phyloP scores from a whole-genome alignment of 1,140 invertebrate genomes.

The Amphibalanus amphitrite region DNA sequence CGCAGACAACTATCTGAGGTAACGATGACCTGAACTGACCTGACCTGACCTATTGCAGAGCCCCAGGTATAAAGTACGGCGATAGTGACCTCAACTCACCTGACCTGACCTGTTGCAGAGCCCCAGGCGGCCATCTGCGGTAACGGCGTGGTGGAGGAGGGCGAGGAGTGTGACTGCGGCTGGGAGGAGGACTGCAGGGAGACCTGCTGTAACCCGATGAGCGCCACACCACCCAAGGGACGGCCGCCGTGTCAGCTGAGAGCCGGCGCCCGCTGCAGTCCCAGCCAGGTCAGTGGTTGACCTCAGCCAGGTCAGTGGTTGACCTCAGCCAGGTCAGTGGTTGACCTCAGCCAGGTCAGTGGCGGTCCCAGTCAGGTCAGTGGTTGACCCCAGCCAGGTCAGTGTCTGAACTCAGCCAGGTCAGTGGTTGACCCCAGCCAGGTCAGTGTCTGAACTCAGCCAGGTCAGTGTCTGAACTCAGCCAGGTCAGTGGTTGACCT shows the following conservation, averaged over 20 bases:
- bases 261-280: slow-evolving; percentile 55
- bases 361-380: neutral
- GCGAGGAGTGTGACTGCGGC: slow-evolving; percentile 95
- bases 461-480: no score
- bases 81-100: no score
- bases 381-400: no score
- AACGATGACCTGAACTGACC: no score
- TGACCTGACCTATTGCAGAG: no score
- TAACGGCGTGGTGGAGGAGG: slow-evolving; percentile 87
- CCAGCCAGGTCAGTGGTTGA: slow-evolving; percentile 43
- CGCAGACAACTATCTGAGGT: no score
- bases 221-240: slow-evolving; percentile 47
- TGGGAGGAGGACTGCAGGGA: slow-evolving; percentile 91
- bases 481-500: no score
- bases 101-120: slow-evolving; percentile 34
- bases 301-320: neutral
- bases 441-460: no score
- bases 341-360: slow-evolving; percentile 55
- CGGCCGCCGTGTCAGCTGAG: slow-evolving; percentile 69
- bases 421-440: slow-evolving; percentile 20
- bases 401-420: slow-evolving; percentile 68
- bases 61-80: no score
- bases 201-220: slow-evolving; percentile 80
- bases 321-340: no score
- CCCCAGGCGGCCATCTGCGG: slow-evolving; percentile 83